Evolutionary conservation across 2,797 vertebrate genomes (phyloP), one percentile per base, ranked within the genome.

Genomic region (Setipinna tenuifilis): DNA sequence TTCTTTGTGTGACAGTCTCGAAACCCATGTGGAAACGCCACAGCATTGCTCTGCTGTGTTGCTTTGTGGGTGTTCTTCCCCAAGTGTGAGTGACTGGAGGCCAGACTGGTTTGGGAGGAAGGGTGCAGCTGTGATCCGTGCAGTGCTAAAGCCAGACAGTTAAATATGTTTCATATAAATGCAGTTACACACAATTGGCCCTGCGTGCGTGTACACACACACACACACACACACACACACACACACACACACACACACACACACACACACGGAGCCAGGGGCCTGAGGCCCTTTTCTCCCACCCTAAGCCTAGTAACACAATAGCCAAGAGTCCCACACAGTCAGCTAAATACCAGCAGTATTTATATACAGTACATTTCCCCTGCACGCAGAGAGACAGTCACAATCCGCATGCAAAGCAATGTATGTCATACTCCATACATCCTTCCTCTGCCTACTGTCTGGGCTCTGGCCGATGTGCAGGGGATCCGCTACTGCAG

Each of bases 71-170:
- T 6, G 28, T 35, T 35, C 12, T 19, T 71, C 65, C 28, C 28
- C 16, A 28, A 17, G 14, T 35, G 12, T 78, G 71, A 44, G 19
- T 44, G 16, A 78, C 19, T 41, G 17, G 71, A 78, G 35, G 71
- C 17, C 71, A 41, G 44, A 78, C 71, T 44, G 71, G 31, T 78
- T 78, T 41, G 35, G 71, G 35, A 44, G 35, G 71, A 44, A 35
- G 7, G 71, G 16, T 9, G 71, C 1, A 35, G 71, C 31, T 11
- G 35, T 21, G 7, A 14, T 35, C 35, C 54, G 58, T 16, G 61
- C 83, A 84, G 57, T 57, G 48, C 62, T 75, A n/a, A 31, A 87
- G 59, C 28, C 83, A 16, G 31, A 11, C 48, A 41, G 16, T 17
- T 21, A 0, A 19, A 78, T 2, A 9, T 41, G 71, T 44, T 17